These are phyloP conservation scores for Osmoderma eremita DNA, from an alignment of 2,888 invertebrate genomes.

Conservation along the genomic window DNA sequence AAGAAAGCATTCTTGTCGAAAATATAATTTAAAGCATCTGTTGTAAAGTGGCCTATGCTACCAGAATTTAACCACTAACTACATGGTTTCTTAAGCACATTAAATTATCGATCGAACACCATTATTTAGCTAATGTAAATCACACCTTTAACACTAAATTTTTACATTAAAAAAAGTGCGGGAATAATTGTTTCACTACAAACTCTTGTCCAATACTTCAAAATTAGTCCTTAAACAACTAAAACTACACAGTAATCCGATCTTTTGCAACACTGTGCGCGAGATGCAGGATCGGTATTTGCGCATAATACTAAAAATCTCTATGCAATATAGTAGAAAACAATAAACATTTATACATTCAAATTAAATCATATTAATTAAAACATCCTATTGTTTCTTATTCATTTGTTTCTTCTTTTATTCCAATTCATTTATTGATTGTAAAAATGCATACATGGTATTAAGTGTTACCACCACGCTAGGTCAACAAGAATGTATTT, in stretches of 20 bases:
- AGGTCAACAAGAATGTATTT: too few relatives aligned
- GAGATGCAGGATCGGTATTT: slow-evolving; percentile 3
- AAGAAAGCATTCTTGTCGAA: slow-evolving; percentile 33
- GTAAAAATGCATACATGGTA: too few relatives aligned
- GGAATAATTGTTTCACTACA: neutral
- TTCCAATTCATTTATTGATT: neutral
- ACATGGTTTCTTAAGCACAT: neutral
- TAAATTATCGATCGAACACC: slow-evolving; percentile 1
- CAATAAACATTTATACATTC: neutral
- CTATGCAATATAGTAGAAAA: neutral
- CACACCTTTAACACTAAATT: neutral
- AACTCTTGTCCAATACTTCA: slow-evolving; percentile 45
- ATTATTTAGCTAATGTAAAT: neutral
- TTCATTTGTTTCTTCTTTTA: neutral
- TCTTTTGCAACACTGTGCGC: slow-evolving; percentile 55
- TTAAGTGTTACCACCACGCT: too few relatives aligned
- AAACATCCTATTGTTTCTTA: neutral
- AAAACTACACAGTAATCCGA: slow-evolving; percentile 44
- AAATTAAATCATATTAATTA: neutral
- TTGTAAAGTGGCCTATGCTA: slow-evolving; percentile 24
- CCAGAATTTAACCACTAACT: neutral
- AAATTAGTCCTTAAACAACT: slow-evolving; percentile 45
- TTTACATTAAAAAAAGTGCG: neutral
- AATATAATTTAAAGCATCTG: slow-evolving; percentile 42
- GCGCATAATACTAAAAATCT: slow-evolving; percentile 37